phyloP scores from a whole-genome alignment of 1,140 invertebrate genomes.

The Ephestia elutella region DNA sequence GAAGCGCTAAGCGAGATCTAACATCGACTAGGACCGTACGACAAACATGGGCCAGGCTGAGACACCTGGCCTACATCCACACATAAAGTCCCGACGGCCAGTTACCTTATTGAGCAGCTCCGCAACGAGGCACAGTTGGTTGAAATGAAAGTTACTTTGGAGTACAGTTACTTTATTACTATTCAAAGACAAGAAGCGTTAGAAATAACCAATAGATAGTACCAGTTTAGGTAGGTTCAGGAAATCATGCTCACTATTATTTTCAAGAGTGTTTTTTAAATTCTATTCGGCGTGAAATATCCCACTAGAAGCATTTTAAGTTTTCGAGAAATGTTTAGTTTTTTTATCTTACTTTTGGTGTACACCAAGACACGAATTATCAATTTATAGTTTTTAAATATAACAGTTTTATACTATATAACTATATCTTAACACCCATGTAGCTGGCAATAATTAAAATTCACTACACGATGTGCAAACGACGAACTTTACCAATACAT shows the following conservation, averaged over 20 bases:
- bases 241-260: slow-evolving; percentile 49
- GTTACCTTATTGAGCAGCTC: slow-evolving; percentile 66
- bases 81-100: slow-evolving; percentile 41
- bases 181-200: slow-evolving; percentile 65
- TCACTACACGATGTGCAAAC: slow-evolving; percentile 61
- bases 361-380: slow-evolving; percentile 51
- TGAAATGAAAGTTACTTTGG: slow-evolving; percentile 73
- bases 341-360: slow-evolving; percentile 36
- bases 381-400: slow-evolving; percentile 37
- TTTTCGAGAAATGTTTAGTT: slow-evolving; percentile 35
- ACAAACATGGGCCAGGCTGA: slow-evolving; percentile 48
- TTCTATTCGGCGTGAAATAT: slow-evolving; percentile 42
- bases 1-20: slow-evolving; percentile 33
- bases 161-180: slow-evolving; percentile 73
- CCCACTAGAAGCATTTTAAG: slow-evolving; percentile 53
- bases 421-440: slow-evolving; percentile 44
- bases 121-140: slow-evolving; percentile 50
- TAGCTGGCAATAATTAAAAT: slow-evolving; percentile 53
- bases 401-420: slow-evolving; percentile 31
- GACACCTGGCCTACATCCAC: slow-evolving; percentile 46
- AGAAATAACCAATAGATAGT: slow-evolving; percentile 47
- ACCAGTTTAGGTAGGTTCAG: slow-evolving; percentile 38
- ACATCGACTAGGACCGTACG: slow-evolving; percentile 56
- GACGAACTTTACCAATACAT: slow-evolving; percentile 21
- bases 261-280: slow-evolving; percentile 33